A percentile compares a stretch with the other conserved stretches of the same genome.
These are phyloP conservation scores for Lordiphosa mommai DNA, from an alignment of 1,140 invertebrate species.

Conservation along the genomic window DNA sequence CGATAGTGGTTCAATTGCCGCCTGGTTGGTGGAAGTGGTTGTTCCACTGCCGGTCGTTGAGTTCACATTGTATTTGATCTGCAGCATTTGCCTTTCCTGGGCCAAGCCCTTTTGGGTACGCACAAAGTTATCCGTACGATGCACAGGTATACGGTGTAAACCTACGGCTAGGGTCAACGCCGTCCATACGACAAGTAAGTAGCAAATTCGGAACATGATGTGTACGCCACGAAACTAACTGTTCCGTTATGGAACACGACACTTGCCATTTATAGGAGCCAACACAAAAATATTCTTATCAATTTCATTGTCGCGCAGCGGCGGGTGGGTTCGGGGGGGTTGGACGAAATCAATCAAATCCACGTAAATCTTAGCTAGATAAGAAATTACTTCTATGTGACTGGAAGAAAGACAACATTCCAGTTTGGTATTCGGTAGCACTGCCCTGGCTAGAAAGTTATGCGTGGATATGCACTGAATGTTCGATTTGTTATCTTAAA, in stretches of 20 bases:
- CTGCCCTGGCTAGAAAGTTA: too few species aligned
- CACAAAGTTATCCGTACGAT: background rate
- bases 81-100: slow-evolving; percentile 3
- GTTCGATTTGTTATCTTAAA: too few species aligned
- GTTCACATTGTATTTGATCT: slow-evolving; percentile 9
- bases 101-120: slow-evolving; percentile 1
- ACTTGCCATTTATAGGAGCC: slow-evolving; percentile 4
- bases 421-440: too few species aligned
- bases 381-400: too few species aligned
- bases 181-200: background rate
- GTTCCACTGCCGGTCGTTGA: background rate
- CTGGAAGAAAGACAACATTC: too few species aligned
- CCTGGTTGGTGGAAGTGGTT: background rate
- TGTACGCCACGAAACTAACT: background rate
- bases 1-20: slow-evolving; percentile 12
- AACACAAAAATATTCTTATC: background rate
- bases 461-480: too few species aligned
- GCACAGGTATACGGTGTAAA: slow-evolving; percentile 19
- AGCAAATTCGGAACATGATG: background rate
- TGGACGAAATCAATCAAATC: background rate
- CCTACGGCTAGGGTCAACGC: background rate
- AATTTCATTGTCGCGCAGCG: background rate
- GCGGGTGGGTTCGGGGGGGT: background rate
- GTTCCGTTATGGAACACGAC: background rate
- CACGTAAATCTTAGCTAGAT: too few species aligned